Evolutionary conservation across 2,888 invertebrate species (phyloP).

Genomic region (Orthosia cruda): DNA sequence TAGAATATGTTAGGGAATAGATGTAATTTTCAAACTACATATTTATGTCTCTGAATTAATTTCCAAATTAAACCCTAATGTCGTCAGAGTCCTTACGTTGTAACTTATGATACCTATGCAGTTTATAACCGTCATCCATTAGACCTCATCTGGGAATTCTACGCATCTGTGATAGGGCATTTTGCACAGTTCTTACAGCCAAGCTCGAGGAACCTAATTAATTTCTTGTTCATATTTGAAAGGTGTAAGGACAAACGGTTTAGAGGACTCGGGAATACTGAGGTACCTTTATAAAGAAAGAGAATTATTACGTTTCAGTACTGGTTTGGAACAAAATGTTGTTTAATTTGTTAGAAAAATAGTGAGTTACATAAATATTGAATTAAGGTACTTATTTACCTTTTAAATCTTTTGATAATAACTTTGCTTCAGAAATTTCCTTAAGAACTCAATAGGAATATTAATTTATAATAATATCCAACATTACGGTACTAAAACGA

Average conservation of each 20-base stretch:
- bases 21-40: background rate
- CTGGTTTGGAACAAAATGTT: background rate
- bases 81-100: constrained; percentile 10
- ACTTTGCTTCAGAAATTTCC: no score
- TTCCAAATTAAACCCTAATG: background rate
- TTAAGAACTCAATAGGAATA: no score
- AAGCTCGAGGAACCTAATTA: constrained; percentile 49
- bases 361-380: background rate
- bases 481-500: no score
- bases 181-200: constrained; percentile 35
- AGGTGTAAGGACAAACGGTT: constrained; percentile 29
- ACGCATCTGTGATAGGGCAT: constrained; percentile 38
- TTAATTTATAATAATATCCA: no score
- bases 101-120: constrained; percentile 22
- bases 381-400: no score
- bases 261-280: background rate
- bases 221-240: constrained; percentile 50
- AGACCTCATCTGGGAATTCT: constrained; percentile 44
- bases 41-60: background rate
- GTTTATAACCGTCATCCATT: constrained; percentile 38
- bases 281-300: background rate
- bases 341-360: background rate
- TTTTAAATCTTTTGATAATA: no score
- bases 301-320: background rate
- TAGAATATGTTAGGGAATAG: no score